Base-by-base conservation (phyloP, 2,797 vertebrate genomes). In the Uromys caudimaculatus region DNA sequence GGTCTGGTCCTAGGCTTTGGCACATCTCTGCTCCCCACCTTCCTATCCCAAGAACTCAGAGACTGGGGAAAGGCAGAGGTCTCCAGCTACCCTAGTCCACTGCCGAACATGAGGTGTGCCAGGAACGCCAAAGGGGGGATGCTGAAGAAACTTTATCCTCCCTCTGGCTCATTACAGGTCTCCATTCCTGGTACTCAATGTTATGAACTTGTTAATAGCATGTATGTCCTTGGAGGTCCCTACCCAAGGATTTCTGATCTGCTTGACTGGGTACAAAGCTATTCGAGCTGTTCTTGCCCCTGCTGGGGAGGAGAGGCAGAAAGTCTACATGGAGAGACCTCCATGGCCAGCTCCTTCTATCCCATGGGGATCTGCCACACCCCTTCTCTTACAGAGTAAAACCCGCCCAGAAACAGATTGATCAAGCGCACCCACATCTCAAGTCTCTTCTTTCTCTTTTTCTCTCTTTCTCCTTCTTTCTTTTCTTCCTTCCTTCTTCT, bases 391-490 rank as follows among this genome's bases (percentile, higher is more conserved):
- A 41, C 0, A 50, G 52, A 73, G 32, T 60, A 95, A 90, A 94
- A 27, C 58, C 89, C 78, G 41, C 19, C 60, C 82, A 54, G 89
- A 96, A 95, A 95, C 67, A 95, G 44, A 81, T 62, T 56, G 47
- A 78, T 47, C 89, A 76, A 60, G 29, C 75, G 58, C 35, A 71
- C 10, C 11, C 44, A 44, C 35, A 69, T 41, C n/a, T 56, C 52
- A 44, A 12, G 19, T 62, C 58, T 67, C 14, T 17, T 38, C 17
- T 69, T n/a, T n/a, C 62, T 67, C 29, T 13, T 11, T 13, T 3
- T 32, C 0, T 29, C 3, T 13, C 58, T 60, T 14, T 19, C 3
- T 56, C 44, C 44, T 44, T 44, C 44, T 44, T 44, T 44, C 44
- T 44, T 44, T 44, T 44, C 44, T 44, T 44, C 44, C 44, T 44